Base-by-base conservation (phyloP, 1,140 invertebrate genomes). In the Drosophila saltans region DNA sequence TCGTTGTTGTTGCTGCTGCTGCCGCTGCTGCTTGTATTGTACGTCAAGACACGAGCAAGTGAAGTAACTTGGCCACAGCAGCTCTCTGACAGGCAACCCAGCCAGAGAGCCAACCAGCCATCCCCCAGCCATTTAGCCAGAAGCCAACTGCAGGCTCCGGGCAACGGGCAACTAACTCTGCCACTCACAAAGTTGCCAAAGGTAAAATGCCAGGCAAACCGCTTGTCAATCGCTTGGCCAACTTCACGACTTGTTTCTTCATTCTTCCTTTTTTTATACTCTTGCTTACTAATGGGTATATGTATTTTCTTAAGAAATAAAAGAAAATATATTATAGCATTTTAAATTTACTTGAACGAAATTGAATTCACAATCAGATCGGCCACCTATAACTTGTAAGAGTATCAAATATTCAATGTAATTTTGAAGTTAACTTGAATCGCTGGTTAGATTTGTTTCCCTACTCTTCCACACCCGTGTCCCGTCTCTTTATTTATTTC, bases 171-270 rank as follows among this genome's bases (percentile, higher is more conserved):
- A 33, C 56, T 58, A 52, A 52, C 56, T 33, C 33, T 36, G 28
- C 56, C 28, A 33, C 57, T 59, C 57, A 59, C 33, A 59, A 59
- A 59, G 57, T 59, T 59, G 57, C 57, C 57, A 59, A 59, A 59
- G 59, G 24, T n/a, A 33, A 52, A 67, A 58, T 69, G 61, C 41
- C 64, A 48, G 48, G 72, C 69, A 70, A 85, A 83, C 73, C 78
- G 81, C 82, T 84, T 86, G 81, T 84, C 81, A 84, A 84, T 86
- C 78, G 81, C 80, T 63, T 75, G 75, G 75, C 62, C 71, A 77
- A 62, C 57, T 74, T 59, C 74, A 77, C 74, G 74, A 70, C 77
- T 77, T 45, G 39, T 33, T 30, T 40, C 55, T 56, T 57, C 55
- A 65, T 36, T 36, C 33, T 36, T 6, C 33, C 4, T 0, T 36